Percentiles rank a stretch among this genome's conserved stretches.
These are phyloP conservation scores for Iphiclides podalirius DNA, from an alignment of 2,888 invertebrate species.

Conservation along the genomic window DNA sequence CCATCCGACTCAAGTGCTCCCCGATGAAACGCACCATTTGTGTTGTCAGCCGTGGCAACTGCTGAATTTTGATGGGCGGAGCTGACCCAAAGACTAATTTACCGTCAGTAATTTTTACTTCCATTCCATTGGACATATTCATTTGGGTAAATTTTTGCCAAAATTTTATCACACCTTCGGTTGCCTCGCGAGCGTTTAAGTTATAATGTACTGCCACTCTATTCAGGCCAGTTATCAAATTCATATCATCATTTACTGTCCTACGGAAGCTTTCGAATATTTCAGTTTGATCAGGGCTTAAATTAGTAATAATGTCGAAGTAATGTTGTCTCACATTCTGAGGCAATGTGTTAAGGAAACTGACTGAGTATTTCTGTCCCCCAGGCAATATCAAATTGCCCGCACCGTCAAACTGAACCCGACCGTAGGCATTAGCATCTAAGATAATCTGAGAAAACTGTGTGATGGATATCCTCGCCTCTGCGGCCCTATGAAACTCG, in stretches of 20 bases:
- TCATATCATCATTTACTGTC: constrained; percentile 29
- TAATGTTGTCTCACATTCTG: constrained; percentile 26
- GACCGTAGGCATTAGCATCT: constrained; percentile 25
- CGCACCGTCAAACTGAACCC: constrained; percentile 13
- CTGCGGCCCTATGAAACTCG: constrained; percentile 30
- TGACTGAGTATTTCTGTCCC: constrained; percentile 23
- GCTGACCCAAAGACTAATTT: constrained; percentile 33
- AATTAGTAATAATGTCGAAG: constrained; percentile 29
- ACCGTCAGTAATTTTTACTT: constrained; percentile 27
- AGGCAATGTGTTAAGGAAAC: constrained; percentile 21
- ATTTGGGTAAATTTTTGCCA: constrained; percentile 27
- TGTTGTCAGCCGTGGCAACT: constrained; percentile 29
- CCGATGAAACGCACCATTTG: constrained; percentile 33
- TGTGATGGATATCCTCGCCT: constrained; percentile 25
- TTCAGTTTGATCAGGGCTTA: constrained; percentile 31
- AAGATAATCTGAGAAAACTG: constrained; percentile 30
- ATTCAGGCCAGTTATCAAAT: constrained; percentile 29
- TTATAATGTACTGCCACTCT: constrained; percentile 26
- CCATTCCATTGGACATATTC: constrained; percentile 23
- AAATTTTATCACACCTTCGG: constrained; percentile 30
- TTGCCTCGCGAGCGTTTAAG: constrained; percentile 28
- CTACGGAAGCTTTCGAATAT: constrained; percentile 29
- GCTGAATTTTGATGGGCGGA: constrained; percentile 32
- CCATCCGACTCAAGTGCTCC: constrained; percentile 32
- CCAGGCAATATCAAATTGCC: constrained; percentile 24